These are phyloP conservation scores for Scytalopus superciliaris DNA, from an alignment of 2,113 vertebrate species.

Conservation along the genomic window DNA sequence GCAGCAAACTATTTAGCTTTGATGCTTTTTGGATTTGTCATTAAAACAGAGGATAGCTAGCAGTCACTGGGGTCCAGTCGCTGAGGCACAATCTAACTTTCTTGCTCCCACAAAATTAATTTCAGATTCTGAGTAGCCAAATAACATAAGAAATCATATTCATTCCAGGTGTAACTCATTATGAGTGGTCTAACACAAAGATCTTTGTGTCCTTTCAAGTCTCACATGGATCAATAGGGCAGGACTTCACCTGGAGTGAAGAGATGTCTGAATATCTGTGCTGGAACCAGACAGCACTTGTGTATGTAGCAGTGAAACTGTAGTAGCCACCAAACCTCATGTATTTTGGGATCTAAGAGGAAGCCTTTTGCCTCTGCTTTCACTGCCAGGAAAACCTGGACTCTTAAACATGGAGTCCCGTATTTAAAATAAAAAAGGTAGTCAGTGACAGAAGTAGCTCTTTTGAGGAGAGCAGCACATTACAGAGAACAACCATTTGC, in stretches of 20 bases:
- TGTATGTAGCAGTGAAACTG: neutral
- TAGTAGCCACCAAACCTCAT: neutral
- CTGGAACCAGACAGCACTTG: neutral
- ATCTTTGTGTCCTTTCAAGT: neutral
- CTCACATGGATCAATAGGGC: neutral
- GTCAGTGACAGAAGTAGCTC: neutral
- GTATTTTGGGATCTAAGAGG: neutral
- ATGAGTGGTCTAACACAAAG: neutral
- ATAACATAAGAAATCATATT: neutral
- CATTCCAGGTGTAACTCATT: neutral
- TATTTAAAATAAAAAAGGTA: neutral
- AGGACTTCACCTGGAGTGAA: neutral
- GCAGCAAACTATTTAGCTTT: neutral
- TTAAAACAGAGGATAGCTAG: neutral
- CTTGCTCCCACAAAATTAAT: neutral
- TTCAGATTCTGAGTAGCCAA: neutral
- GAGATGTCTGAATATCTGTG: neutral
- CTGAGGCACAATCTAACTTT: neutral
- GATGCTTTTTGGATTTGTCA: neutral
- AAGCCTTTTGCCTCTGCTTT: neutral
- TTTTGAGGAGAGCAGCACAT: neutral
- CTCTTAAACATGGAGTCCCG: rapidly evolving
- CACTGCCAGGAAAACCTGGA: neutral
- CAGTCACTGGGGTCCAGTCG: neutral
- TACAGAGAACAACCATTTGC: neutral